Conservation (phyloP, 2,797 vertebrate genomes). For the Gymnodraco acuticeps region DNA sequence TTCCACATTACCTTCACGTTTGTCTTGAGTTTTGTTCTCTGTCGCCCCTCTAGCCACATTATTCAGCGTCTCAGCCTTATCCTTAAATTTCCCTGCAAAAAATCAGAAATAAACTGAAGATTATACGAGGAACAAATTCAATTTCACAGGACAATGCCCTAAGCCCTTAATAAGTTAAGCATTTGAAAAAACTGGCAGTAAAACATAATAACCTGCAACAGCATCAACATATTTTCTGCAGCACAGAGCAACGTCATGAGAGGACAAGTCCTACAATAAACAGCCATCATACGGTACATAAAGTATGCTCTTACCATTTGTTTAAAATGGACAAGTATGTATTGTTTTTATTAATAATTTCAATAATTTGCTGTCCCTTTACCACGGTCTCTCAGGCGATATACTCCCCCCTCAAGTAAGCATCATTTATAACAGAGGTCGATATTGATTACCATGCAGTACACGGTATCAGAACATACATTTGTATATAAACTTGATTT, state of each 20-base stretch:
- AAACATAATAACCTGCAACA: constrained; percentile 11
- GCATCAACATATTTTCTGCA: constrained; percentile 1
- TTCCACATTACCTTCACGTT: constrained; percentile 86
- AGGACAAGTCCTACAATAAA: background rate
- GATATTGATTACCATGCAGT: background rate
- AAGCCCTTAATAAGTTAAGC: background rate
- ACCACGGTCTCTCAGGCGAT: background rate
- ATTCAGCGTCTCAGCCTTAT: constrained; percentile 89
- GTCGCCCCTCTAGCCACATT: constrained; percentile 85
- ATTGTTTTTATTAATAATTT: background rate
- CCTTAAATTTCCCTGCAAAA: constrained; percentile 90
- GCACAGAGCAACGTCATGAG: constrained; percentile 2
- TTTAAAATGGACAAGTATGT: background rate
- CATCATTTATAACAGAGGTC: background rate
- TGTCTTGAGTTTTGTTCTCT: constrained; percentile 82
- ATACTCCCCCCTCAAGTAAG: background rate
- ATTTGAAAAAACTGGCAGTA: background rate
- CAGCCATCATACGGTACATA: background rate
- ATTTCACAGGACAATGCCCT: background rate
- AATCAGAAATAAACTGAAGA: constrained; percentile 61
- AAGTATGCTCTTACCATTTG: background rate
- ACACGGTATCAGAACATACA: background rate
- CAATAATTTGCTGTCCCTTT: background rate
- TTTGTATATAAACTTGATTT: background rate
- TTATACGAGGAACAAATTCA: constrained; percentile 6